Base-by-base conservation (phyloP, 2,888 invertebrate species). In the Luffia ferchaultella region DNA sequence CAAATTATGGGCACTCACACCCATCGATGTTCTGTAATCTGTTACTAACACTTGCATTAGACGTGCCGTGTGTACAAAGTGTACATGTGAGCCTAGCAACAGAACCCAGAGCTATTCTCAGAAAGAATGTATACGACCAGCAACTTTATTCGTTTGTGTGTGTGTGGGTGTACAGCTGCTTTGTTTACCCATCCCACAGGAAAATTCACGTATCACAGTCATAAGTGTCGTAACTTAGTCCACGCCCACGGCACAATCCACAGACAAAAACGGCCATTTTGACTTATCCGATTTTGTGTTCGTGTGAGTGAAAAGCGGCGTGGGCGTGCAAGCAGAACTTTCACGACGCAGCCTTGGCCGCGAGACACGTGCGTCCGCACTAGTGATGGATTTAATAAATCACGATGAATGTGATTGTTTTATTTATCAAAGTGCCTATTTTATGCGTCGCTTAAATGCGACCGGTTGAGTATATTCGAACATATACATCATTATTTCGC, bases 281-380 rank as follows among this genome's bases (percentile, higher is more conserved):
- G 30, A 30, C 30, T 30, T 30, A 30, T 3, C 30, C 30, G 30
- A 30, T 3, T 12, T 3, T 12, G 30, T 12, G 30, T 12, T 12
- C 5, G 5, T 30, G 30, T 30, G 30, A 7, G 30, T 3, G 30
- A 12, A 7, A 30, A 12, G 5, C 30, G 12, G 30, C 30, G 30
- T 30, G 30, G 30, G 30, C 12, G 30, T 30, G 12, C 30, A 12
- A 30, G 30, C 42, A 68, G 67, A 79, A 80, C 80, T 83, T 82
- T 80, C 82, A 78, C 78, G 68, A 65, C 55, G 62, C 79, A 83
- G 80, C 82, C 82, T 83, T 83, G 82, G 82, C 82, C 80, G 73
- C 76, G 65, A 74, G 70, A 79, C 82, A 82, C 82, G 82, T 80
- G 82, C 79, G 75, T 67, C 67, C 30, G 30, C 30, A 60, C 51